Percentiles rank a stretch among this genome's conserved stretches.
phyloP scores from a whole-genome alignment of 2,888 invertebrate species.

The Microchrysa polita region DNA sequence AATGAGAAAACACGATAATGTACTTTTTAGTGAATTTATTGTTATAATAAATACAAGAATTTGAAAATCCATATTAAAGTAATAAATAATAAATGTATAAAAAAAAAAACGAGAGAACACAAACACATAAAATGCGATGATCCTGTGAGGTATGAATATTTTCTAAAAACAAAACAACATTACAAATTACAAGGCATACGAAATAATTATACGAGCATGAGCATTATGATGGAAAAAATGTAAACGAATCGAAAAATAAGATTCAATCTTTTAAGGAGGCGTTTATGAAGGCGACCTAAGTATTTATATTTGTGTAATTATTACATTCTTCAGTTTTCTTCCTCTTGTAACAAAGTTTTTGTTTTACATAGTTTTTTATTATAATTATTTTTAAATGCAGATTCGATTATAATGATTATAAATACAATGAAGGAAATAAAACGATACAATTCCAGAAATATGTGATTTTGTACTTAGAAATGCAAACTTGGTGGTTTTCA shows the following conservation, averaged over 20 bases:
- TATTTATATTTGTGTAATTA: slow-evolving; percentile 44
- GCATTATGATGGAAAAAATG: slow-evolving; percentile 4
- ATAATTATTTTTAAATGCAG: slow-evolving; percentile 31
- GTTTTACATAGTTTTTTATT: slow-evolving; percentile 39
- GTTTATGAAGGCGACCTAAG: slow-evolving; percentile 22
- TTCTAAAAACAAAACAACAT: slow-evolving; percentile 27
- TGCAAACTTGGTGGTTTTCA: too few relatives aligned
- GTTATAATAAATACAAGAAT: slow-evolving; percentile 42
- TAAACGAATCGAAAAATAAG: neutral
- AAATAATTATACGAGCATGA: slow-evolving; percentile 26
- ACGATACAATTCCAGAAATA: slow-evolving; percentile 8
- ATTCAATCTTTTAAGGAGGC: slow-evolving; percentile 3
- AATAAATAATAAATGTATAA: slow-evolving; percentile 27
- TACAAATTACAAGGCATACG: slow-evolving; percentile 17
- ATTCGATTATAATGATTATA: slow-evolving; percentile 34
- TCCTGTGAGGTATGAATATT: slow-evolving; percentile 40
- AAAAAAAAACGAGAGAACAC: slow-evolving; percentile 15
- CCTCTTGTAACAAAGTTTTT: slow-evolving; percentile 41
- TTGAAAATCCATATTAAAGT: slow-evolving; percentile 37
- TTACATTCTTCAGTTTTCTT: slow-evolving; percentile 26
- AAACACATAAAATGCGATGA: slow-evolving; percentile 28
- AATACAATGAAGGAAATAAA: slow-evolving; percentile 40
- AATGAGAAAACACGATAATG: slow-evolving; percentile 28
- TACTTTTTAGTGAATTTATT: slow-evolving; percentile 43
- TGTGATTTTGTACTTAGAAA: too few relatives aligned